Evolutionary conservation across 2,797 vertebrate species (phyloP).

Genomic region (Danio albolineatus): DNA sequence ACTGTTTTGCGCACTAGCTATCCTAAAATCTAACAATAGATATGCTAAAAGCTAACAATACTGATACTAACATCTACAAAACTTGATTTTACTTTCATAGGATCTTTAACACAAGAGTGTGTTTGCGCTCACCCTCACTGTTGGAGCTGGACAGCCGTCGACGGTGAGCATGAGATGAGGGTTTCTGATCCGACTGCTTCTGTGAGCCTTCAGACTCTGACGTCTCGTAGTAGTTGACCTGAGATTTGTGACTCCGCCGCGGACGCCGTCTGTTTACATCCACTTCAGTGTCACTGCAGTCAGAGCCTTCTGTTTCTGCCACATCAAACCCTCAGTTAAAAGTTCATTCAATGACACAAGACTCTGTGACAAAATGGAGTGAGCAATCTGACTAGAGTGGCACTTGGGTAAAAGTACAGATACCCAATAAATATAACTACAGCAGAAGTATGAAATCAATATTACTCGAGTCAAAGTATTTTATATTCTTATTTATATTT

Average conservation of each 20-base stretch:
- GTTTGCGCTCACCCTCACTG: slow-evolving; percentile 82
- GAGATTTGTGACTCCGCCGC: slow-evolving; percentile 89
- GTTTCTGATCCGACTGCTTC: slow-evolving; percentile 72
- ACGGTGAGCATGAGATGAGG: slow-evolving; percentile 80
- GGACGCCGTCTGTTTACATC: slow-evolving; percentile 89
- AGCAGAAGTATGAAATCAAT: too few relatives aligned
- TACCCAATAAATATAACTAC: too few relatives aligned
- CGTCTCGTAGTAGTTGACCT: slow-evolving; percentile 97
- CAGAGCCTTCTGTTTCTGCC: slow-evolving; percentile 89
- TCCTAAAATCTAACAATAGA: too few relatives aligned
- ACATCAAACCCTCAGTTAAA: neutral
- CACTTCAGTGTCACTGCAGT: slow-evolving; percentile 86
- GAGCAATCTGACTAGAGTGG: neutral
- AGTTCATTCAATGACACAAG: neutral
- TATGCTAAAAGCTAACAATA: too few relatives aligned
- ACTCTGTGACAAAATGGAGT: neutral
- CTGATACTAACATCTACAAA: too few relatives aligned
- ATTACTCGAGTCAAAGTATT: too few relatives aligned
- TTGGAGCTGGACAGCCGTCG: slow-evolving; percentile 91
- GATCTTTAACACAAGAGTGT: neutral
- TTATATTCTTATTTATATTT: too few relatives aligned
- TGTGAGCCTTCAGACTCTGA: slow-evolving; percentile 92
- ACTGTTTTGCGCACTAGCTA: too few relatives aligned
- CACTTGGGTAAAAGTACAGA: too few relatives aligned
- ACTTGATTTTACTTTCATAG: too few relatives aligned